phyloP scores from a whole-genome alignment of 2,797 vertebrate genomes.

The Sitta carolinensis region DNA sequence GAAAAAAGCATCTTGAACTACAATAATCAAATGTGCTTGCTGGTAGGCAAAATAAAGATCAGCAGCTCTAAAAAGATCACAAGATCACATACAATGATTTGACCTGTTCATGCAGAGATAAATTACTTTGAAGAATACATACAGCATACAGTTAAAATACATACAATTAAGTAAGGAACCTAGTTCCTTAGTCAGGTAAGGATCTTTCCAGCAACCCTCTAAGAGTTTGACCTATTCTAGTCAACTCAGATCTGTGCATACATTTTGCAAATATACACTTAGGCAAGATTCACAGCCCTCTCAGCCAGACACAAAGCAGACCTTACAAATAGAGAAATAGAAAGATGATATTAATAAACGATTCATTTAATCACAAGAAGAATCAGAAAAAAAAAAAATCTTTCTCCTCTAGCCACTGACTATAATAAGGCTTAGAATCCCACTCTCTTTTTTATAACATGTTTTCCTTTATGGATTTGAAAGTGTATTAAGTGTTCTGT shows the following conservation, averaged over 20 bases:
- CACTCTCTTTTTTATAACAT: neutral
- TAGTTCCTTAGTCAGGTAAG: neutral
- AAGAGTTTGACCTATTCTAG: neutral
- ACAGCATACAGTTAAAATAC: neutral
- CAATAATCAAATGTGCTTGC: neutral
- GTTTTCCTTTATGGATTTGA: neutral
- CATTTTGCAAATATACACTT: neutral
- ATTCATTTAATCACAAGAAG: neutral
- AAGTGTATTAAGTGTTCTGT: conserved; percentile 2
- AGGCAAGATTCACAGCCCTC: neutral
- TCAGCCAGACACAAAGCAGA: neutral
- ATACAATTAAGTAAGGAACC: neutral
- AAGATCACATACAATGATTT: neutral
- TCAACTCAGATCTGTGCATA: neutral
- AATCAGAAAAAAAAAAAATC: neutral
- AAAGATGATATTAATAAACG: neutral
- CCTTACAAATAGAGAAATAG: neutral
- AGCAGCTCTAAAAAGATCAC: neutral
- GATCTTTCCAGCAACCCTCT: neutral
- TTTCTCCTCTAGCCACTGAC: neutral
- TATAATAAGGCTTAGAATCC: neutral
- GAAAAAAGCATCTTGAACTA: neutral
- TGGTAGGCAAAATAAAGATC: neutral
- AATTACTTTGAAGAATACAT: neutral
- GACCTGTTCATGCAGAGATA: neutral